phyloP scores from a whole-genome alignment of 2,797 vertebrate genomes.

The Salarias fasciatus region DNA sequence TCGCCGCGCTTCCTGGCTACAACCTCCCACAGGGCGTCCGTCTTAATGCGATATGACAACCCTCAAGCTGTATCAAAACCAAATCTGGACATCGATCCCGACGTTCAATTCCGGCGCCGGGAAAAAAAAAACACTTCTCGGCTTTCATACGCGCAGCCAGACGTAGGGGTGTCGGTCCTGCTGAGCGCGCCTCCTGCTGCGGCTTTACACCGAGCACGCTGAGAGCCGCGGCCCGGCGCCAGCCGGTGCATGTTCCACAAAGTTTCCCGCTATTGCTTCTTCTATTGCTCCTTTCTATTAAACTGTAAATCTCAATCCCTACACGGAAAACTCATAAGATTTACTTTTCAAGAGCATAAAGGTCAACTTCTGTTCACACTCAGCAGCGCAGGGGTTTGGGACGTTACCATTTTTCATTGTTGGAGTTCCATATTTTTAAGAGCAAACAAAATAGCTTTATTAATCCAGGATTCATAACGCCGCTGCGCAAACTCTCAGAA shows the following conservation, averaged over 20 bases:
- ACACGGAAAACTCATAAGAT: constrained; percentile 1
- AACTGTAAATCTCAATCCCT: not conserved
- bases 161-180: constrained; percentile 49
- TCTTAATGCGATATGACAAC: constrained; percentile 78
- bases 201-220: not conserved
- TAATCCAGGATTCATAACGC: not conserved
- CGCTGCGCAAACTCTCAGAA: constrained; percentile 7
- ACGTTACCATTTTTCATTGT: constrained; percentile 3
- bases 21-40: constrained; percentile 65
- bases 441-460: not conserved
- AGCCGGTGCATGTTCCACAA: constrained; percentile 21
- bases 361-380: constrained; percentile 12
- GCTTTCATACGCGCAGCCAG: constrained; percentile 50
- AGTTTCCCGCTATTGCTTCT: constrained; percentile 28
- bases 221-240: not conserved
- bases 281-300: constrained; percentile 6
- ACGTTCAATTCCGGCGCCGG: constrained; percentile 62
- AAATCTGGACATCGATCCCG: constrained; percentile 68
- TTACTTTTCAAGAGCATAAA: constrained; percentile 23
- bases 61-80: constrained; percentile 65
- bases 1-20: constrained; percentile 67
- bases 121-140: constrained; percentile 68
- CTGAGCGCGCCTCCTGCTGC: constrained; percentile 42
- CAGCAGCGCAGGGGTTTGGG: not conserved
- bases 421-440: not conserved